Base-by-base conservation (phyloP, 2,113 vertebrate species). In the Boleophthalmus pectinirostris region DNA sequence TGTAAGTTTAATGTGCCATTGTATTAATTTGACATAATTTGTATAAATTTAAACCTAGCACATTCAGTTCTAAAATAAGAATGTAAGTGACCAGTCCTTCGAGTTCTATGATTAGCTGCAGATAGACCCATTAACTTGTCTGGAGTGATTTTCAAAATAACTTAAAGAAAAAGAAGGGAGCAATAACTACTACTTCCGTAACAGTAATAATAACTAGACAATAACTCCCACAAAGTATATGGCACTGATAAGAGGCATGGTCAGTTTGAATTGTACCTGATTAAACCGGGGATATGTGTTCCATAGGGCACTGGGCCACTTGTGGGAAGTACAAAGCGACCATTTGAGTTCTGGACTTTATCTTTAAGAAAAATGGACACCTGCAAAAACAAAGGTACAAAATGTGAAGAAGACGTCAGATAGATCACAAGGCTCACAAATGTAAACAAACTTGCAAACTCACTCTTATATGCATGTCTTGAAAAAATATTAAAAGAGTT, bases 341-440 rank as follows among this genome's bases (percentile, higher is more conserved):
- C 97, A 0, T 97, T 99, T 0, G 97, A 98, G 85, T 97, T 99
- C 60, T 99, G 98, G 23, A 99, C 97, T 93, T 95, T 98, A 49
- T 99, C 98, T 88, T 99, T 99, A 51, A 99, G 93, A 80, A 99
- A 99, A 90, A 98, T 97, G 61, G 98, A 99, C 38, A 99, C 98
- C 98, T 99, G 85, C 60, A 20, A 77, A 57, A 20, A 65, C 1
- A 70, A 2, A 70, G 20, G 74, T 18, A 58, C 0, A 53, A 5
- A 0, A 54, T 47, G 4, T 64, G 3, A 67, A 15, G 2, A 69
- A 65, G 57, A 53, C 1, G 29, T 75, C 4, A 54, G 47, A 66
- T 16, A 54, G 47, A 66, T 16, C 2, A 24, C 23, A 6, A 16
- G n/a, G 45, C 9, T 33, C 16, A 45, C n/a, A 46, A 23, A 15